These are phyloP conservation scores for Schizopygopsis malacanthus DNA, from an alignment of 2,797 vertebrate species.

Conservation along the genomic window DNA sequence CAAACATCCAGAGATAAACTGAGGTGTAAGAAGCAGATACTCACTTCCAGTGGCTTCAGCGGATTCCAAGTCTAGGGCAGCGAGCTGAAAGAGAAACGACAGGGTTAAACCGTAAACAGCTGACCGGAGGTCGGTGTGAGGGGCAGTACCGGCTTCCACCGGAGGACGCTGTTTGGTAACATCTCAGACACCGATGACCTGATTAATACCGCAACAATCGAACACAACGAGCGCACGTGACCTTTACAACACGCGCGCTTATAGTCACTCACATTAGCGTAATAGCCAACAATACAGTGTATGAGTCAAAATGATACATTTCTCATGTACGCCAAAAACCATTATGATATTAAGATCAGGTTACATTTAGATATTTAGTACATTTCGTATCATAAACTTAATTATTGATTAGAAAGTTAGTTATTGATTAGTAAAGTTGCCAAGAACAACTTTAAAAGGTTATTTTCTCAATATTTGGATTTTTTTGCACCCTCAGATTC, in stretches of 20 bases:
- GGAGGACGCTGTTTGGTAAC: not conserved
- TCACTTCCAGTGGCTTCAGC: constrained; percentile 91
- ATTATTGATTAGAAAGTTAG: too few relatives aligned
- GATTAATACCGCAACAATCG: not conserved
- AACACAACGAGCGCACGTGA: not conserved
- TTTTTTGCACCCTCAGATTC: not conserved
- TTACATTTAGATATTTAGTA: not conserved
- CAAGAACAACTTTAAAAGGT: not conserved
- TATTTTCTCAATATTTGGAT: not conserved
- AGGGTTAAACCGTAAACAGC: constrained; percentile 72
- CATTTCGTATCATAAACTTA: not conserved
- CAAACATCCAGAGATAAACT: not conserved
- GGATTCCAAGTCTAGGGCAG: constrained; percentile 99
- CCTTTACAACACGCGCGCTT: not conserved
- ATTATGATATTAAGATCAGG: not conserved
- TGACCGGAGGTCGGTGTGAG: not conserved
- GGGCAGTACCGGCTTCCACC: constrained; percentile 55
- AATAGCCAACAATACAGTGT: not conserved
- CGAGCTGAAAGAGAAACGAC: constrained; percentile 82
- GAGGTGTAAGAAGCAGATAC: constrained; percentile 63
- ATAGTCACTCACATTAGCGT: not conserved
- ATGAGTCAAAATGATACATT: not conserved
- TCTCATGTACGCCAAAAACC: not conserved
- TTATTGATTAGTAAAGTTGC: too few relatives aligned
- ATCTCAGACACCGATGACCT: not conserved